phyloP scores from a whole-genome alignment of 2,113 vertebrate genomes.

The Anguilla rostrata region DNA sequence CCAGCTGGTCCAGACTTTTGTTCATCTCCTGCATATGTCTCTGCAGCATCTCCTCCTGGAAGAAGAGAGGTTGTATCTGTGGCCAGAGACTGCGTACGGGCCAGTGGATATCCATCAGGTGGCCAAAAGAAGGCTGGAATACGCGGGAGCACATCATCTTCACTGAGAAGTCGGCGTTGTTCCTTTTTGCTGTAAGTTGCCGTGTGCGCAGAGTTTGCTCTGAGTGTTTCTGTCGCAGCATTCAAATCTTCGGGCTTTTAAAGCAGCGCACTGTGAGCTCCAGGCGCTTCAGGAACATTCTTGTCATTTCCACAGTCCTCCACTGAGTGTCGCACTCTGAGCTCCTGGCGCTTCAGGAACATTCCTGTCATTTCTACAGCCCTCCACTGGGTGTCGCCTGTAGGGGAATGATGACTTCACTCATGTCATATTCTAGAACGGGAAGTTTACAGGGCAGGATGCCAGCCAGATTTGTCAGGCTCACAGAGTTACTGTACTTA shows the following conservation, averaged over 20 bases:
- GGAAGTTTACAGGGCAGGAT: neutral
- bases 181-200: neutral
- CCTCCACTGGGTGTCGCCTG: constrained; percentile 37
- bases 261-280: no score
- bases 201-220: neutral
- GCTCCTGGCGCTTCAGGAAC: constrained; percentile 22
- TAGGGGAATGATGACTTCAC: neutral
- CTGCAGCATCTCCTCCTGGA: constrained; percentile 9
- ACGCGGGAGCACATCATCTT: constrained; percentile 6
- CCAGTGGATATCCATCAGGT: constrained; percentile 13
- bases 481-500: neutral
- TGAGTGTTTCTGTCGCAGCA: neutral
- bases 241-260: no score
- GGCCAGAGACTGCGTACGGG: constrained; percentile 16
- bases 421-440: neutral
- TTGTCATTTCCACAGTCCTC: no score
- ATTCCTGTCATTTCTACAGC: neutral
- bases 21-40: constrained; percentile 19
- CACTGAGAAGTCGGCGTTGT: neutral
- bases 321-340: neutral
- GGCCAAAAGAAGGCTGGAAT: constrained; percentile 14
- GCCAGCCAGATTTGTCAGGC: neutral
- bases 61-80: neutral
- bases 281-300: no score
- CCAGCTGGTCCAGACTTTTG: constrained; percentile 17